Base-by-base conservation (phyloP, 2,113 vertebrate species). In the Rhegmatorhina hoffmannsi region DNA sequence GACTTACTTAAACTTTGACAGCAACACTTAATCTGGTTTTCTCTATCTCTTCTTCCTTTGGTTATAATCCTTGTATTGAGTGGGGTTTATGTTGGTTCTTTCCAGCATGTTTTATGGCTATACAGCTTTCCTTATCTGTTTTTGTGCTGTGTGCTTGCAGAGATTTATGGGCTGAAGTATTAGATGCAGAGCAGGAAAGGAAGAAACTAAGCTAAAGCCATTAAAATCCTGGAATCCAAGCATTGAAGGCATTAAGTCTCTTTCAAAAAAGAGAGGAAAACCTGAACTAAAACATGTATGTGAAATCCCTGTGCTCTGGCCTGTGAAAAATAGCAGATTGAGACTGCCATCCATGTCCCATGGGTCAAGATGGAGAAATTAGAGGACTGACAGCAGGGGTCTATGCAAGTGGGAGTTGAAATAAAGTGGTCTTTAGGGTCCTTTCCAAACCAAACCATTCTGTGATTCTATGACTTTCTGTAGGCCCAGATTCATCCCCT, bases 131-230 rank as follows among this genome's bases (percentile, higher is more conserved):
- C 44, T 95, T 93, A 95, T 88, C 88, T 96, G 84, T 66, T 85
- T 93, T 91, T 89, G 81, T 87, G 87, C 84, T 73, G 78, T 79
- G 62, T 92, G 58, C 67, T 87, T 66, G 53, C 28, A 31, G 83
- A 90, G 95, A 92, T 95, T 97, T 95, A 96, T 95, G 68, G 68
- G 68, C 91, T 94, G 91, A 91, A 90, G 86, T 52, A 87, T 68
- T 84, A 82, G 84, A 96, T 81, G 80, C 52, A 68, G 89, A 92
- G 52, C 86, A 87, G 77, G 52, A 87, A 81, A 89, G n/a, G 52
- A 52, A 66, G 44, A 96, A 95, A 84, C 33, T 5, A 88, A 94
- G 44, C n/a, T 95, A 82, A 90, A 90, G 60, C 80, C 69, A 44
- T 93, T 87, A 90, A 89, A 89, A 87, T 52, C 80, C 69, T 68